Evolutionary conservation across 1,140 invertebrate genomes (phyloP).

Genomic region (Lamellibrachia luymesi): DNA sequence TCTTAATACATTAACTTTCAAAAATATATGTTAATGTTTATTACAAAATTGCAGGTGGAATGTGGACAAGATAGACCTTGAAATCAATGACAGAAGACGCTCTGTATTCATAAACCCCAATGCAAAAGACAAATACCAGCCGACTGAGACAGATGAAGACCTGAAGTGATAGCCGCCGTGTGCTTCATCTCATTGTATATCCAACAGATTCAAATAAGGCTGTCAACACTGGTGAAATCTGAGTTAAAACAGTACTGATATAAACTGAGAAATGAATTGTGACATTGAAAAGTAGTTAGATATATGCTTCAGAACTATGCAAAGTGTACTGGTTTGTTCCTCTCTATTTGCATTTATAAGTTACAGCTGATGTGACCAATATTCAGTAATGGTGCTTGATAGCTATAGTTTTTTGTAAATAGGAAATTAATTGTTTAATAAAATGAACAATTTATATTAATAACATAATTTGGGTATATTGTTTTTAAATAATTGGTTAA

Average conservation of each 20-base stretch:
- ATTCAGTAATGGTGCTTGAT: not conserved
- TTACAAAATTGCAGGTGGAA: conserved; percentile 5
- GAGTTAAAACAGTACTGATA: not conserved
- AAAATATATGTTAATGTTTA: not conserved
- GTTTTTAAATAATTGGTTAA: not conserved
- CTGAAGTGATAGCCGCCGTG: not conserved
- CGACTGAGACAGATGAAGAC: not conserved
- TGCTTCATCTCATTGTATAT: not conserved
- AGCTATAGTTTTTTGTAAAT: not conserved
- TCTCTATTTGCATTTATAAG: not conserved
- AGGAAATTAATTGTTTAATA: conserved; percentile 9
- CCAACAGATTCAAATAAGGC: not conserved
- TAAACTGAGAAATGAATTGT: not conserved
- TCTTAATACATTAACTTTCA: not conserved
- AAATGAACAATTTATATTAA: not conserved
- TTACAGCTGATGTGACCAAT: not conserved
- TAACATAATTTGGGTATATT: not conserved
- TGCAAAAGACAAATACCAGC: not conserved
- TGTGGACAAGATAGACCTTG: conserved; percentile 12
- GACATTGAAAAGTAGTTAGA: not conserved
- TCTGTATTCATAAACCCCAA: conserved; percentile 15
- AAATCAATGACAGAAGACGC: not conserved
- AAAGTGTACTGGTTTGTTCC: not conserved
- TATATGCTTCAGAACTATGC: not conserved
- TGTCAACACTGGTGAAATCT: not conserved